Percentiles rank a stretch among this genome's conserved stretches.
Evolutionary conservation across 2,113 vertebrate species (phyloP).

Genomic region (Colistium nudipinnis): DNA sequence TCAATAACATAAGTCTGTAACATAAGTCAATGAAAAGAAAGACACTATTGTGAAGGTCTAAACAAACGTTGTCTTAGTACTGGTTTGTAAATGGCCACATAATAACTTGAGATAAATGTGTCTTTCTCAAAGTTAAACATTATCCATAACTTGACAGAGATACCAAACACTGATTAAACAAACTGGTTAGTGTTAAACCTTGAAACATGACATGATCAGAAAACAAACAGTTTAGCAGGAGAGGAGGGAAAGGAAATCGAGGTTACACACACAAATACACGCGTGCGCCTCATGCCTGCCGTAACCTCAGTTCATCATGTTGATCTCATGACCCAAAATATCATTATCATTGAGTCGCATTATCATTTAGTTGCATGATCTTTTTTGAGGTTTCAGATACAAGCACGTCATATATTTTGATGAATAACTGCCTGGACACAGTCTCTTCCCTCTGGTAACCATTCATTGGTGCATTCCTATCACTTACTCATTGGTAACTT

Average conservation of each 20-base stretch:
- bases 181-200: conserved; percentile 33
- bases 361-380: too few species aligned
- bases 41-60: too few species aligned
- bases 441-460: background rate
- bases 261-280: background rate
- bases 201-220: conserved; percentile 23
- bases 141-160: conserved; percentile 13
- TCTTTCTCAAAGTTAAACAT: conserved; percentile 50
- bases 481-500: conserved; percentile 4
- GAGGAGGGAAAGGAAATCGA: conserved; percentile 8
- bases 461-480: conserved; percentile 1
- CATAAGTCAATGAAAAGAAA: too few species aligned
- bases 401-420: background rate
- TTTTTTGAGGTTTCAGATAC: background rate
- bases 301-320: too few species aligned
- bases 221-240: conserved; percentile 29
- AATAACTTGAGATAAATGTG: background rate
- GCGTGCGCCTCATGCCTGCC: too few species aligned
- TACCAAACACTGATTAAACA: conserved; percentile 45
- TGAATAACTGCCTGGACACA: background rate
- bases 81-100: background rate
- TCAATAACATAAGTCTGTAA: too few species aligned
- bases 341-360: too few species aligned
- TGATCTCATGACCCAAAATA: too few species aligned
- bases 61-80: too few species aligned